Percentiles rank a stretch among this genome's conserved stretches.
Conservation (phyloP, 2,888 invertebrate species). For the Cenopis cana region DNA sequence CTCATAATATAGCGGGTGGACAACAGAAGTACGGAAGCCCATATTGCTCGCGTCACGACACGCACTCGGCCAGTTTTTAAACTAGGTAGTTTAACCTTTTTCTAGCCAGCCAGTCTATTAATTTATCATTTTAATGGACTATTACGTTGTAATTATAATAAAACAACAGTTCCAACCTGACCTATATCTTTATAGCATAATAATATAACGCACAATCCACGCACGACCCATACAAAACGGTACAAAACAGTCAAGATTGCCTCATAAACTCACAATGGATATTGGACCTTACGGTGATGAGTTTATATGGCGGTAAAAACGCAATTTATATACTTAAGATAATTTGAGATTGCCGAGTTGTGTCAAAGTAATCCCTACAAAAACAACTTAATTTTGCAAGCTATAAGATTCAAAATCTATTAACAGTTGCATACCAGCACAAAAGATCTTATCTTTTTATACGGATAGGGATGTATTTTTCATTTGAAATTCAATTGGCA, state of each 20-base stretch:
- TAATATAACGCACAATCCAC: slow-evolving; percentile 11
- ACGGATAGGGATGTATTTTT: slow-evolving; percentile 1
- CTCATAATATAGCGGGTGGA: no score
- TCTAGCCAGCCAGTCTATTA: not conserved
- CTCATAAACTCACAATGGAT: not conserved
- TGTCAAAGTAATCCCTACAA: no score
- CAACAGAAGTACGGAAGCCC: no score
- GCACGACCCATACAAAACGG: no score
- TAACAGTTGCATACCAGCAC: no score
- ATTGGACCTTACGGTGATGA: not conserved
- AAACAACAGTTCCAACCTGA: slow-evolving; percentile 13
- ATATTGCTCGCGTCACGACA: no score
- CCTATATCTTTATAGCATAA: slow-evolving; percentile 11
- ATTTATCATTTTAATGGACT: not conserved
- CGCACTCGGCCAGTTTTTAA: no score
- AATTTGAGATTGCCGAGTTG: no score
- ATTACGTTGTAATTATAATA: not conserved
- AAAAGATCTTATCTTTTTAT: not conserved
- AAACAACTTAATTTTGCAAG: no score
- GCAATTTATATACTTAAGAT: not conserved
- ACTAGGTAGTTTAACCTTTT: no score
- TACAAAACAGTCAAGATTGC: slow-evolving; percentile 13
- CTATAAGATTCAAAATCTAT: no score
- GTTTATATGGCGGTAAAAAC: not conserved
- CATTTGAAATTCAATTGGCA: slow-evolving; percentile 17